Percentiles rank a stretch among this genome's conserved stretches.
phyloP scores from a whole-genome alignment of 2,888 invertebrate species.

The Catocala fraxini region DNA sequence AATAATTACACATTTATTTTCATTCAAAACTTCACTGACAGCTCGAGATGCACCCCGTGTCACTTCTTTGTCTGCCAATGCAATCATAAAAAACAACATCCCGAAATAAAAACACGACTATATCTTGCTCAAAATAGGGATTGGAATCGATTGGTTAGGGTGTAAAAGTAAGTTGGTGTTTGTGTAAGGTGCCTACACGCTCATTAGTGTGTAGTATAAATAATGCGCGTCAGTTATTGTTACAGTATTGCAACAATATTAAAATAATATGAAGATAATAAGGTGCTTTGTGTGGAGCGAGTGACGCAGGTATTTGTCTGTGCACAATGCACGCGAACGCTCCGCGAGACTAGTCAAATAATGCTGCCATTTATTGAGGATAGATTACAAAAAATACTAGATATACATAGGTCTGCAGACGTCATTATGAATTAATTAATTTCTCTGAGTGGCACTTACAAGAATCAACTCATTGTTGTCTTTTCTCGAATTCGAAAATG shows the following conservation, averaged over 20 bases:
- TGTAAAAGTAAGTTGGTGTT: constrained; percentile 52
- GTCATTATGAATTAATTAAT: no score
- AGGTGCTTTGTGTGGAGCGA: constrained; percentile 67
- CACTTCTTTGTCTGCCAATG: constrained; percentile 69
- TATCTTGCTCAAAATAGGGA: constrained; percentile 46
- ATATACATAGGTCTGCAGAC: not conserved
- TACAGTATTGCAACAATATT: constrained; percentile 81
- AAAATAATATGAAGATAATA: constrained; percentile 84
- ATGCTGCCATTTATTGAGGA: constrained; percentile 4
- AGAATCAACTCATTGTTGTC: not conserved
- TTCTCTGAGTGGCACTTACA: not conserved
- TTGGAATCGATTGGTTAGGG: constrained; percentile 43
- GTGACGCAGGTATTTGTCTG: constrained; percentile 20
- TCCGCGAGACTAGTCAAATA: constrained; percentile 19
- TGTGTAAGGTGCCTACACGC: constrained; percentile 78
- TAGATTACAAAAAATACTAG: constrained; percentile 1
- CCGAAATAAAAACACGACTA: constrained; percentile 11
- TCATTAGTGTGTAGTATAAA: constrained; percentile 83
- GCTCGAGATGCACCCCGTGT: constrained; percentile 80
- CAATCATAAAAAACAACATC: constrained; percentile 47
- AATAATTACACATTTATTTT: constrained; percentile 83
- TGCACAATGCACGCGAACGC: constrained; percentile 28
- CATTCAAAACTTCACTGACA: constrained; percentile 80
- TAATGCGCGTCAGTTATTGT: constrained; percentile 73
- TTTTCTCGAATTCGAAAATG: not conserved